Base-by-base conservation (phyloP, 2,888 invertebrate genomes). In the Pemphredon lugubris region DNA sequence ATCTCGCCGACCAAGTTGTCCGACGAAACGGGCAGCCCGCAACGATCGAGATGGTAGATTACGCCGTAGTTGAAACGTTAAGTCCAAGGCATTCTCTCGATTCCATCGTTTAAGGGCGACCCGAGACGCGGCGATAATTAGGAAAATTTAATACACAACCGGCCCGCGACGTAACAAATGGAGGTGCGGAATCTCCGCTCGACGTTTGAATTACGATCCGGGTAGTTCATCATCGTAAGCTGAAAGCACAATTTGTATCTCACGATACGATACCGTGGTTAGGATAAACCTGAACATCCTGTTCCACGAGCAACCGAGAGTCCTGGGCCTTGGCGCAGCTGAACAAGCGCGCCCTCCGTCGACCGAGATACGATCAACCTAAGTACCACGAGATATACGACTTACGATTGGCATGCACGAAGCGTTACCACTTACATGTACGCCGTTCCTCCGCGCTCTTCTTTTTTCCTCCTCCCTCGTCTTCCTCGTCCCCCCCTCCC, bases 331-430 rank as follows among this genome's bases (percentile, higher is more conserved):
- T 34, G 69, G 68, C 63, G 54, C 70, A 65, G 68, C 55, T 54
- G 72, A 75, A 65, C 74, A 66, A 73, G 71, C 70, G 70, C 64
- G 60, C 75, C 60, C 74, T 71, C 67, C 65, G 73, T 74, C 75
- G 69, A 59, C 60, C 60, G 59, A 83, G 83, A 83, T 83, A 83
- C 77, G 76, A 82, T 83, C 83, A 63, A 72, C 64, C 73, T 77
- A 82, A 81, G 81, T 81, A 76, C 79, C 77, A 61, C 42, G 78
- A 83, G 83, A 83, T 83, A 82, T 83, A 83, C 82, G 80, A 58
- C 75, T 76, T 75, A 83, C 83, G 83, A 83, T 83, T 82, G 83
- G 83, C 83, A 83, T 83, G 83, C 83, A 83, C 83, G 66, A 69
- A 83, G 77, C 82, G 80, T 83, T 82, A 75, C 83, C 82, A 81